These are phyloP conservation scores for Panurus biarmicus DNA, from an alignment of 2,113 vertebrate genomes.

Conservation along the genomic window DNA sequence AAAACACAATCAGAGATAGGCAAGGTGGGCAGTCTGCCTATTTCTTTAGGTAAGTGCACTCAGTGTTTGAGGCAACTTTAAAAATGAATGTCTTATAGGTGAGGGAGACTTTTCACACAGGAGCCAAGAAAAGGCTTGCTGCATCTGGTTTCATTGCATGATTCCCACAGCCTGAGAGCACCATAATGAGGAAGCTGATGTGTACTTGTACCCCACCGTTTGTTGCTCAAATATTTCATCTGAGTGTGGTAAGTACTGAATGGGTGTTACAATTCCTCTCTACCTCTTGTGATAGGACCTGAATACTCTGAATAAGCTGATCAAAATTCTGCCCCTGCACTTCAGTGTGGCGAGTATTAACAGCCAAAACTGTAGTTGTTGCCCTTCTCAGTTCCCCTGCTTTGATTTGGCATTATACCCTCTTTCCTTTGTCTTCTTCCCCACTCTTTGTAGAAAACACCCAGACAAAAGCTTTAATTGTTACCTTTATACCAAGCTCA, in stretches of 20 bases:
- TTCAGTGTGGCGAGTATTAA: background rate
- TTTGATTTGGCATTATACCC: background rate
- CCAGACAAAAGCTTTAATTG: background rate
- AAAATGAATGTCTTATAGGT: background rate
- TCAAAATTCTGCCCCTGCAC: background rate
- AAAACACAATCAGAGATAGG: background rate
- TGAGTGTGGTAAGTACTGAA: background rate
- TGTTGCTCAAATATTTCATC: background rate
- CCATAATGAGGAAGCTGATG: background rate
- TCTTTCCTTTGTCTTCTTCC: background rate
- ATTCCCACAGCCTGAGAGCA: background rate
- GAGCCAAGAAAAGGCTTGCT: background rate
- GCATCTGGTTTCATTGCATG: background rate
- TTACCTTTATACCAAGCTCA: background rate
- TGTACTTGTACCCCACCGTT: background rate
- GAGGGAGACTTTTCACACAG: background rate
- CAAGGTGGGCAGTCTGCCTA: background rate
- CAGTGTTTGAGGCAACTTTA: background rate
- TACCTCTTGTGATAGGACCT: background rate
- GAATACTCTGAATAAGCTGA: background rate
- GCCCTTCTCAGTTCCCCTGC: background rate
- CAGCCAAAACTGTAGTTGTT: background rate
- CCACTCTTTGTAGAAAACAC: background rate
- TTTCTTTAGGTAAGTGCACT: background rate
- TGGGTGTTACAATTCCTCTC: accelerated